A percentile compares a stretch with the other conserved stretches of the same genome.
phyloP scores from a whole-genome alignment of 1,140 invertebrate species.

The Scaptomyza pallida region DNA sequence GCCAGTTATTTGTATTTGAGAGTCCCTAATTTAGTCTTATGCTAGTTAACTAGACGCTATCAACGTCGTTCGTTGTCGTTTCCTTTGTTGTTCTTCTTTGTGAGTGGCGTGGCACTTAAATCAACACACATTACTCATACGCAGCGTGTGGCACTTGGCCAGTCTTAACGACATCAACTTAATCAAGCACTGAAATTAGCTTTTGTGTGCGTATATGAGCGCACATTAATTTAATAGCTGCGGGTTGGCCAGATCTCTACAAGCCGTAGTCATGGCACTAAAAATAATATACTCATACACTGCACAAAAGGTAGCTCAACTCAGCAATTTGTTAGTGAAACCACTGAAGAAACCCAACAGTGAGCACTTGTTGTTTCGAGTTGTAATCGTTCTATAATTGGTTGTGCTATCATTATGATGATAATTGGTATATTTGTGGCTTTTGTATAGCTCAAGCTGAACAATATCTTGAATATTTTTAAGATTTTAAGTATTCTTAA shows the following conservation, averaged over 20 bases:
- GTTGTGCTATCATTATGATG: conserved; percentile 14
- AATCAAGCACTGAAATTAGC: conserved; percentile 80
- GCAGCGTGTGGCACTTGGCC: conserved; percentile 74
- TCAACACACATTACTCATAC: conserved; percentile 73
- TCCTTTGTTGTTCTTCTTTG: conserved; percentile 6
- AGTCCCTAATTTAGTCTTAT: conserved; percentile 18
- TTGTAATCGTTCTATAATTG: conserved; percentile 42
- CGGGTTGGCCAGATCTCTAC: conserved; percentile 49
- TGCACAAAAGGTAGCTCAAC: conserved; percentile 13
- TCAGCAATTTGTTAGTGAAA: conserved; percentile 15
- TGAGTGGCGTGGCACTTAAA: conserved; percentile 53
- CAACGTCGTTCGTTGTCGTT: neutral
- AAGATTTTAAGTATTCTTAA: no score
- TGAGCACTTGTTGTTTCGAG: conserved; percentile 18
- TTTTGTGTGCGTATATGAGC: conserved; percentile 81
- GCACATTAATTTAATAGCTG: conserved; percentile 79
- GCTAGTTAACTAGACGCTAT: conserved; percentile 25
- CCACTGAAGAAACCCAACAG: neutral
- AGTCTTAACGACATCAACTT: conserved; percentile 80
- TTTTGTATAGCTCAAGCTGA: neutral
- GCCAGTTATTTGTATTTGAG: neutral
- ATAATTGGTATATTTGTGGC: neutral
- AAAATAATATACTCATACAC: conserved; percentile 3
- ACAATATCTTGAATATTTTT: no score
- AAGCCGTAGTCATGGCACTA: conserved; percentile 4